phyloP scores from a whole-genome alignment of 1,140 invertebrate genomes.

The Drosophila ironensis region DNA sequence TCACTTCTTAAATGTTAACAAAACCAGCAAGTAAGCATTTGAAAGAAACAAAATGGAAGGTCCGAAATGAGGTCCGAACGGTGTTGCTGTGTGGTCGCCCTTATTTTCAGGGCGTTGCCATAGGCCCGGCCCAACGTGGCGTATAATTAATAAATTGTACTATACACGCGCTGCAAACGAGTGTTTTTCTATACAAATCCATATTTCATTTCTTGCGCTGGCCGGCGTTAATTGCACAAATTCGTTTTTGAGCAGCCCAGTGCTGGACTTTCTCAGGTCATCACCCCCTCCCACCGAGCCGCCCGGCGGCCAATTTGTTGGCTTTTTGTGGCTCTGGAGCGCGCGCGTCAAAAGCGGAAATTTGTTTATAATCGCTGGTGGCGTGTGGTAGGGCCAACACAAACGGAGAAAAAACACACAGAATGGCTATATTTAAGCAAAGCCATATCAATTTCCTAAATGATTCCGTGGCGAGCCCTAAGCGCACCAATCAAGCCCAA shows the following conservation, averaged over 20 bases:
- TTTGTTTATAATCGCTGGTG: conserved; percentile 77
- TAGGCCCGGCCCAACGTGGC: conserved; percentile 54
- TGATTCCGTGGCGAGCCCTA: conserved; percentile 60
- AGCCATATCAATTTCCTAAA: conserved; percentile 73
- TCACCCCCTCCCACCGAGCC: conserved; percentile 6
- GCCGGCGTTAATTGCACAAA: conserved; percentile 74
- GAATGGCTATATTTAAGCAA: conserved; percentile 42
- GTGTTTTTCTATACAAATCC: conserved; percentile 36
- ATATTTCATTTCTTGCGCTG: conserved; percentile 50
- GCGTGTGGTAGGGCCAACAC: conserved; percentile 48
- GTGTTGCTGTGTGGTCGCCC: conserved; percentile 26
- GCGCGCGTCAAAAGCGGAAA: conserved; percentile 77
- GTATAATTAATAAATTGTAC: conserved; percentile 77
- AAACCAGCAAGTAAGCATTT: conserved; percentile 44
- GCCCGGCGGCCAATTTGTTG: not conserved
- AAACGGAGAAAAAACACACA: conserved; percentile 1
- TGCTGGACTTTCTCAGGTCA: conserved; percentile 60
- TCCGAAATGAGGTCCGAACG: conserved; percentile 19
- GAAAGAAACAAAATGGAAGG: conserved; percentile 50
- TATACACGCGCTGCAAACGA: conserved; percentile 49
- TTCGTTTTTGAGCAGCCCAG: conserved; percentile 72
- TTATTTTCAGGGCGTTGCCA: conserved; percentile 41
- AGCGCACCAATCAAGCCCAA: conserved; percentile 69
- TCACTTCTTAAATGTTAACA: too few relatives aligned
- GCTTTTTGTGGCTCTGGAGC: conserved; percentile 4